Evolutionary conservation across 1,140 invertebrate genomes (phyloP), one percentile per base, ranked within the genome.

Genomic region (Caenorhabditis latens): DNA sequence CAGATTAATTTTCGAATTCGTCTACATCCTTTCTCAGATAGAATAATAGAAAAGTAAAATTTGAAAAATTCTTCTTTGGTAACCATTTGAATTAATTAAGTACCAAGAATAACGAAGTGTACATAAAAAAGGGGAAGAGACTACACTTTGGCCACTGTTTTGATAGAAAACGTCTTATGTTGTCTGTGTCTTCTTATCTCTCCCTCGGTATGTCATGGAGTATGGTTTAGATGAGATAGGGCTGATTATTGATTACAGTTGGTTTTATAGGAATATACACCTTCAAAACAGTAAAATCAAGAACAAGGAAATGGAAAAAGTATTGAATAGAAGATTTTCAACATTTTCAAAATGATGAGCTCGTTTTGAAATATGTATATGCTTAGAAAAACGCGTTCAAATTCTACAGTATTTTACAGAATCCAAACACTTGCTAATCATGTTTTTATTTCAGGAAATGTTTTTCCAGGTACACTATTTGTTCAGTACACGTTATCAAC

Each of bases 121-220:
- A 67, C 9, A 11, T 7, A 21, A 4, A 71, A 71, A 16, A 46
- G 8, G 4, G 21, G 6, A 50, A 4, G 43, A 79, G 71, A 50
- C 71, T 79, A 79, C 71, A 79, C 46, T 79, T 79, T 79, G 71
- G 71, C 71, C 71, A 79, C 71, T 79, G 71, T 79, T 79, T 21
- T 48, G 43, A 24, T 46, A 79, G 24, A 11, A 21, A n/a, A n/a
- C 16, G n/a, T 46, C 42, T 21, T 53, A 19, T 48, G 8, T 8
- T 50, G 43, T 50, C 71, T 79, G 71, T 46, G 71, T 79, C 71
- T 63, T 50, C 46, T 48, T 79, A 19, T 32, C 63, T 42, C 32
- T 21, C 63, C 21, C 50, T 53, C 50, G 9, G 32, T n/a, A n/a
- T 61, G n/a, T 0, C 46, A n/a, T 71, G 42, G 16, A 71, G 67